Conservation (phyloP, 2,888 invertebrate genomes). For the Anthrax anthrax region DNA sequence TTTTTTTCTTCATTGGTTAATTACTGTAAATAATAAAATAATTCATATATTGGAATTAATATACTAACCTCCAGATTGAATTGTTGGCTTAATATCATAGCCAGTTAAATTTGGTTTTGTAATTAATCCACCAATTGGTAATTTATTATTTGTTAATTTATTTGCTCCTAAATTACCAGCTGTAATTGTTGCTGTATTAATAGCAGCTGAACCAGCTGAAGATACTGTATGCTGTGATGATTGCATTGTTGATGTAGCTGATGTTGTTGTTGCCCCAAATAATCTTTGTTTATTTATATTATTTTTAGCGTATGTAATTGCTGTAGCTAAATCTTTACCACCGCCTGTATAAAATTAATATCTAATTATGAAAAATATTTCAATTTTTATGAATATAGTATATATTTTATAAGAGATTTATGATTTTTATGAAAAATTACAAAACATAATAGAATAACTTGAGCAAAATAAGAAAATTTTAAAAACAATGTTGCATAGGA, state of each 20-base stretch:
- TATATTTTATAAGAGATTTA: too few species aligned
- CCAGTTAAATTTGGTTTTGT: constrained; percentile 33
- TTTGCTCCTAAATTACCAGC: constrained; percentile 8
- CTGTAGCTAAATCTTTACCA: constrained; percentile 74
- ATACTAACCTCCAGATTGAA: constrained; percentile 8
- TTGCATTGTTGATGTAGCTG: constrained; percentile 18
- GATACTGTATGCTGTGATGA: constrained; percentile 25
- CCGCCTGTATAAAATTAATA: constrained; percentile 48
- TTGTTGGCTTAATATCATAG: constrained; percentile 37
- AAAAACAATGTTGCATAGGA: too few species aligned
- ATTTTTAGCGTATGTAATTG: constrained; percentile 47
- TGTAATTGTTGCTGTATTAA: constrained; percentile 8
- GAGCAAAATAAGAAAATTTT: too few species aligned
- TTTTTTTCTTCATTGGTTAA: too few species aligned
- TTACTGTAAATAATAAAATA: too few species aligned
- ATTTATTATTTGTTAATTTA: neutral
- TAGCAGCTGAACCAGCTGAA: constrained; percentile 11
- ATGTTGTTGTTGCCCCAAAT: constrained; percentile 15
- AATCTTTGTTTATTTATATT: constrained; percentile 35
- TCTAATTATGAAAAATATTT: neutral
- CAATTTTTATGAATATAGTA: too few species aligned
- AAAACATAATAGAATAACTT: neutral
- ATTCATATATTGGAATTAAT: too few species aligned
- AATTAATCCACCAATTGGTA: constrained; percentile 32
- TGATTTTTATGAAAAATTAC: neutral